phyloP scores from a whole-genome alignment of 2,113 vertebrate genomes.

The Paraplagusia blochii region DNA sequence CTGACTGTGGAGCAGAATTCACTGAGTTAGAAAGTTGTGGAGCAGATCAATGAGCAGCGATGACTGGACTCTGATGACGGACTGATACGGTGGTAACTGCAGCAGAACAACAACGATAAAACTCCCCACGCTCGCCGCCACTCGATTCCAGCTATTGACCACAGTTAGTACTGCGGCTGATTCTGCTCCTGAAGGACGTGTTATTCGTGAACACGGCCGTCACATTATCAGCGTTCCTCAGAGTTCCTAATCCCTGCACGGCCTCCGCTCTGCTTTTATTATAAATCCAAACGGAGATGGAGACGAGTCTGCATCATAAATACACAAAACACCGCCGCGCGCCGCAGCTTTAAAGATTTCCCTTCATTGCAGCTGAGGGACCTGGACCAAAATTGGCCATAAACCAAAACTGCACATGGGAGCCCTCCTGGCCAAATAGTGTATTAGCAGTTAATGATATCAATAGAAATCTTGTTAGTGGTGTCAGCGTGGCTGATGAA shows the following conservation, averaged over 20 bases:
- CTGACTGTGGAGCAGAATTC: too few species aligned
- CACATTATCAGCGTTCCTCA: too few species aligned
- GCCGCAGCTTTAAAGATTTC: not conserved
- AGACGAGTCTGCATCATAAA: not conserved
- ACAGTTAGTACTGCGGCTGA: too few species aligned
- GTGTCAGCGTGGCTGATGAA: not conserved
- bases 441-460: constrained; percentile 7
- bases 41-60: too few species aligned
- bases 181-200: too few species aligned
- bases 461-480: not conserved
- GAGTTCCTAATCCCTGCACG: not conserved
- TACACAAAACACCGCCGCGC: not conserved
- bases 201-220: too few species aligned
- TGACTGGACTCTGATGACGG: too few species aligned
- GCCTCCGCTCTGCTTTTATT: not conserved
- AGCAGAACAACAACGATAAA: too few species aligned
- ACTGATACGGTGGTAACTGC: too few species aligned
- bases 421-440: not conserved
- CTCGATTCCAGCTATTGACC: too few species aligned
- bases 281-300: not conserved
- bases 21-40: too few species aligned
- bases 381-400: constrained; percentile 5
- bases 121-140: too few species aligned
- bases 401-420: constrained; percentile 8
- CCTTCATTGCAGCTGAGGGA: constrained; percentile 5